These are phyloP conservation scores for Oreamnos americanus DNA, from an alignment of 2,113 vertebrate species.

Conservation along the genomic window DNA sequence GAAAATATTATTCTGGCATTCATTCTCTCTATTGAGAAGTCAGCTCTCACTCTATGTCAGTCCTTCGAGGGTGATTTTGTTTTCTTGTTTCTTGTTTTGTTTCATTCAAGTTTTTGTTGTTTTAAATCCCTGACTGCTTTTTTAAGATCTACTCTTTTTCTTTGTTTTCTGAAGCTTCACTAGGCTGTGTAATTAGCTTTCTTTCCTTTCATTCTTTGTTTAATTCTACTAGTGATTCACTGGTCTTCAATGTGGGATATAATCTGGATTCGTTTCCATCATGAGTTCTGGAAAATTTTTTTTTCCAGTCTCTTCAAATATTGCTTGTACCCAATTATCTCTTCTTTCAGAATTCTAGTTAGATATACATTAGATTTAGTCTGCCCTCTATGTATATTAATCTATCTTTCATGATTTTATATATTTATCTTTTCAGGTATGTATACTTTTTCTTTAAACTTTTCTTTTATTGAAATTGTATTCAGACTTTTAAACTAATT, in stretches of 20 bases:
- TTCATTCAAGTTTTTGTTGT: not conserved
- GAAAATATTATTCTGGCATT: not conserved
- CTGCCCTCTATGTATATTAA: not conserved
- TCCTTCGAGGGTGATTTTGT: not conserved
- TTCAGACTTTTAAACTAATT: not conserved
- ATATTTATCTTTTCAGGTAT: not conserved
- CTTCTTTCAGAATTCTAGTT: not conserved
- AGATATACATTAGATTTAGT: not conserved
- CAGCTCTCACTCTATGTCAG: not conserved
- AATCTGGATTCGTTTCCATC: not conserved
- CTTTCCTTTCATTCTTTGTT: not conserved
- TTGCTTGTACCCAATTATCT: not conserved
- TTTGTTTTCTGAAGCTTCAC: not conserved
- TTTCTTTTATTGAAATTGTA: not conserved
- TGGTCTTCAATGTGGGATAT: not conserved
- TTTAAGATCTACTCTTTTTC: not conserved
- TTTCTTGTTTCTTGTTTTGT: not conserved
- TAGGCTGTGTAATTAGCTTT: not conserved
- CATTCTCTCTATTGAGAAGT: not conserved
- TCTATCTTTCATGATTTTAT: not conserved
- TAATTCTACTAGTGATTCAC: not conserved
- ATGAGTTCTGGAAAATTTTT: not conserved
- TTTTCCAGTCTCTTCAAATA: not conserved
- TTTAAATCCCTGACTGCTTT: not conserved
- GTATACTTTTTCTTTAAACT: not conserved